Base-by-base conservation (phyloP, 2,797 vertebrate genomes). In the Lateolabrax maculatus region DNA sequence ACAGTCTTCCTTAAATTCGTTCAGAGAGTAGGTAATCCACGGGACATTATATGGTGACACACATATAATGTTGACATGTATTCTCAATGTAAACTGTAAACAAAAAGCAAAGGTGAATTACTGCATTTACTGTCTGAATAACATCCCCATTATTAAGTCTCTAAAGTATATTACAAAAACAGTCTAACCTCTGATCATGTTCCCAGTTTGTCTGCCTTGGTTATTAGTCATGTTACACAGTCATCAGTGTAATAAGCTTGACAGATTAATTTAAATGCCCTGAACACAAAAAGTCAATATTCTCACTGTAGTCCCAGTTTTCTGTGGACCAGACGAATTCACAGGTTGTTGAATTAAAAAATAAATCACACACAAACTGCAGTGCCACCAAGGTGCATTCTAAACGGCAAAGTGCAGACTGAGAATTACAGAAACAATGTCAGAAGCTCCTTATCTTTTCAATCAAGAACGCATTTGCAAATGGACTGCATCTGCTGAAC, bases 1-100 rank as follows among this genome's bases (percentile, higher is more conserved):
- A 92, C 77, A 90, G 92, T 93, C 85, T 90, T 90, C 84, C 80
- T 90, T 88, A 84, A 85, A 53, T 86, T 94, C 93, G 93, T 95
- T 94, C 94, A 95, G 76, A 91, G 84, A 84, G 84, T 67, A 51
- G 80, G 69, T 76, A 43, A 85, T 70, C 74, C 71, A 76, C 72
- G 79, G 71, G 71, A 79, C 58, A 79, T 67, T 31, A 73, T 49
- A 80, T 76, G 65, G 21, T 41, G 79, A 88, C 79, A 81, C 65
- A 89, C 65, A 89, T 52, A 85, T 78, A 81, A 83, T 90, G 91
- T 90, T 90, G 93, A 95, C 92, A 91, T 78, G 81, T 73, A 78
- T n/a, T n/a, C n/a, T n/a, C n/a, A n/a, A n/a, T n/a, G n/a, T n/a
- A n/a, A n/a, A n/a, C n/a, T n/a, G n/a, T n/a, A n/a, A n/a, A n/a